Percentiles rank a stretch among this genome's conserved stretches.
phyloP scores from a whole-genome alignment of 1,140 invertebrate species.

The Cydia amplana region DNA sequence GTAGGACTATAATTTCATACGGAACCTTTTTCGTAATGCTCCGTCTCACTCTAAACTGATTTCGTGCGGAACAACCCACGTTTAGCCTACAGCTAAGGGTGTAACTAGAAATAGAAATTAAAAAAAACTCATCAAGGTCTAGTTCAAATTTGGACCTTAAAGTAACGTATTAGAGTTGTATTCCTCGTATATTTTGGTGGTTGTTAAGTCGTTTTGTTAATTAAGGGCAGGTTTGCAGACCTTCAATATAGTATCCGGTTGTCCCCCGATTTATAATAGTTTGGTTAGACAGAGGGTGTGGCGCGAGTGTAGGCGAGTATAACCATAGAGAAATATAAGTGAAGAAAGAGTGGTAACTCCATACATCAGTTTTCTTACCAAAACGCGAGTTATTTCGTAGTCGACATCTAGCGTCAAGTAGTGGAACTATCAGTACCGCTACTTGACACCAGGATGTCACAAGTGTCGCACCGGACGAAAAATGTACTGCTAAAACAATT shows the following conservation, averaged over 20 bases:
- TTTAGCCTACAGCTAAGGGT: conserved; percentile 13
- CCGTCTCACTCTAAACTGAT: background rate
- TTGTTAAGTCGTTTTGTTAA: background rate
- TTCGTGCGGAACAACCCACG: conserved; percentile 5
- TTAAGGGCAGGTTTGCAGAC: background rate
- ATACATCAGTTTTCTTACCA: too few species aligned
- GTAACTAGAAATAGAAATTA: background rate
- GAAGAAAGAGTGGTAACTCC: too few species aligned
- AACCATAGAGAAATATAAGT: too few species aligned
- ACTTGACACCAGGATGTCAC: too few species aligned
- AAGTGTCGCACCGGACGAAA: too few species aligned
- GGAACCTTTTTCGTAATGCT: background rate
- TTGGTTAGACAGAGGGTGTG: background rate
- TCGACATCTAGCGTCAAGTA: too few species aligned
- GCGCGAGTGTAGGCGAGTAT: background rate
- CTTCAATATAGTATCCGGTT: conserved; percentile 5
- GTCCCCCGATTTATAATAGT: background rate
- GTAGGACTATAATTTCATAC: too few species aligned
- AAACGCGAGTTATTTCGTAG: too few species aligned
- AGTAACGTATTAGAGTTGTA: background rate
- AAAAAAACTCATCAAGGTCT: background rate
- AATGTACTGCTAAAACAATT: too few species aligned
- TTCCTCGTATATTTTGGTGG: background rate
- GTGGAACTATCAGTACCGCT: too few species aligned
- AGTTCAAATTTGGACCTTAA: background rate